Base-by-base conservation (phyloP, 1,140 invertebrate species). In the Kradibia gibbosae region DNA sequence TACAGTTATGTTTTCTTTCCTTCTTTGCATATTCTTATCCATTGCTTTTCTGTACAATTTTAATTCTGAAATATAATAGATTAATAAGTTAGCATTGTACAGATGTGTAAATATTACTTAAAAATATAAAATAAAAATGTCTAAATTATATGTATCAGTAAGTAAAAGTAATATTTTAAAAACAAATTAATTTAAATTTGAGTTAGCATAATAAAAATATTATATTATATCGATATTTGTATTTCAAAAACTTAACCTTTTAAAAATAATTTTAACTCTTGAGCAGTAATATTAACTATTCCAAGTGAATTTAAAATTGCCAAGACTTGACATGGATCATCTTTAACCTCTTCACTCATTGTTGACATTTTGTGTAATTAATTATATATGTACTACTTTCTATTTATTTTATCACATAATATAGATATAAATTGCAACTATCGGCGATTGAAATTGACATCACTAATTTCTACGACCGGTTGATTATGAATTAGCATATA, bases 241-340 rank as follows among this genome's bases (percentile, higher is more conserved):
- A n/a, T n/a, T 39, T 10, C 20, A 71, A 7, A 71, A 60, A 72
- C 62, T 50, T 83, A 84, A 90, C 90, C 90, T 90, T 91, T 91
- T 87, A 91, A 90, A 83, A 91, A 91, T 74, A 83, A 84, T 87
- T 91, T 90, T 39, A 91, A 85, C 81, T 91, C 89, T 53, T 86
- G 55, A 25, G 88, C 89, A 1, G 89, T 91, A 31, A 91, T 86
- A n/a, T 89, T 90, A 62, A 90, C 84, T 53, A 91, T 89, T 62
- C 90, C 90, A 31, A 91, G 80, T 0, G 90, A 91, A 86, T 91
- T 91, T 36, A 91, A 78, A 83, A 90, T 85, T 22, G 83, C 82
- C 13, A 91, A 84, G 60, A 91, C 88, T 53, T 91, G 86, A 79
- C 85, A 86, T 0, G 90, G 89, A 83, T 91, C 90, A 53, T 91